These are phyloP conservation scores for Sminthurinus signatus DNA, from an alignment of 1,140 invertebrate species.

Conservation along the genomic window DNA sequence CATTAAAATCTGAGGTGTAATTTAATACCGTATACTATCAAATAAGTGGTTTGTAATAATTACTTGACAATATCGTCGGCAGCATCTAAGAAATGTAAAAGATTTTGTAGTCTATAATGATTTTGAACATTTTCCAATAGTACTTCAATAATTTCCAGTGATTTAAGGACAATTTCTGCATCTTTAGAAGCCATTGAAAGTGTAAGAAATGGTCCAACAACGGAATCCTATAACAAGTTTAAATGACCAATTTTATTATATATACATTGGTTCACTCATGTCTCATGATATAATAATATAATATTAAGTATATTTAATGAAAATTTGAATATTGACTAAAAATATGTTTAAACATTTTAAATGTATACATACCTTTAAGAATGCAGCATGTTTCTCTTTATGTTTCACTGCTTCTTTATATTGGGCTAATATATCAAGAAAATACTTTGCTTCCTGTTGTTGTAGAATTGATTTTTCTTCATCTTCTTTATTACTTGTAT, in stretches of 20 bases:
- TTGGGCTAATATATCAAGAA: neutral
- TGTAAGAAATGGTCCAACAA: conserved; percentile 16
- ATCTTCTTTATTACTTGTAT: too few relatives aligned
- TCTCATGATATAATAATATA: too few relatives aligned
- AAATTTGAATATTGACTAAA: neutral
- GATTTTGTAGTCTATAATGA: neutral
- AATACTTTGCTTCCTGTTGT: neutral
- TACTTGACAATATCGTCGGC: neutral
- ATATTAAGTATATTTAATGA: too few relatives aligned
- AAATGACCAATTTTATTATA: neutral
- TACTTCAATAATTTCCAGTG: conserved; percentile 17
- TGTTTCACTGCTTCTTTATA: neutral
- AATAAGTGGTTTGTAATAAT: conserved; percentile 10
- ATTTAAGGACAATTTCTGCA: neutral
- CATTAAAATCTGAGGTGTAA: too few relatives aligned
- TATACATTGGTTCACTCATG: too few relatives aligned
- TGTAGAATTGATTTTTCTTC: too few relatives aligned
- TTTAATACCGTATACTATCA: too few relatives aligned
- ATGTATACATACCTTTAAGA: conserved; percentile 8
- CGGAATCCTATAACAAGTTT: neutral
- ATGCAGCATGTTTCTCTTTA: conserved; percentile 12
- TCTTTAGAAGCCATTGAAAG: conserved; percentile 12
- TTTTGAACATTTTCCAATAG: conserved; percentile 13
- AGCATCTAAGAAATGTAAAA: conserved; percentile 18
- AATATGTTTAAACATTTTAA: neutral